Conservation (phyloP, 2,888 invertebrate species). For the Syrista parreyssii region DNA sequence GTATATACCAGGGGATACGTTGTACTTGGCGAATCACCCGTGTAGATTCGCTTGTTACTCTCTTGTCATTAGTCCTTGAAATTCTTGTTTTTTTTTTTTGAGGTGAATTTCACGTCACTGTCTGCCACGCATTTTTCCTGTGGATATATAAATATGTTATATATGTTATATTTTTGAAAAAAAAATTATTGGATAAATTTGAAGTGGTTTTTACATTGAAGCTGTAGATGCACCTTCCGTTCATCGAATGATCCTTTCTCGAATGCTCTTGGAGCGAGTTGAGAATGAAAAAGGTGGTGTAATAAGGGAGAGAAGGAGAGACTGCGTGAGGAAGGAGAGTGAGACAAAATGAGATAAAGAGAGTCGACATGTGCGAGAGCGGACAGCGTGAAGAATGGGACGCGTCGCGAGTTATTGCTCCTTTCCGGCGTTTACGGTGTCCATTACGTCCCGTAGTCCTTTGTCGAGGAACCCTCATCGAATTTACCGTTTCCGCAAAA, state of each 20-base stretch:
- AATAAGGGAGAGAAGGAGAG: not conserved
- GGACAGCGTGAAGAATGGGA: constrained; percentile 42
- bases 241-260: not conserved
- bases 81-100: not conserved
- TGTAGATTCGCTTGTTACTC: not conserved
- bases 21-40: not conserved
- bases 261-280: not conserved
- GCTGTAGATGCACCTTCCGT: not conserved
- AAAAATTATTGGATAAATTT: not conserved
- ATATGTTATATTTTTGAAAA: not conserved
- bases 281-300: not conserved
- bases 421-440: constrained; percentile 58
- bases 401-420: constrained; percentile 53
- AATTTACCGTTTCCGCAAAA: not conserved
- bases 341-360: not conserved
- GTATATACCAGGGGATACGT: constrained; percentile 41
- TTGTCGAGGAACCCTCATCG: constrained; percentile 21
- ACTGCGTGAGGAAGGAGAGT: not conserved
- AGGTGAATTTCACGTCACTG: not conserved
- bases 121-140: not conserved
- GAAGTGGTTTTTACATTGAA: not conserved
- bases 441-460: constrained; percentile 47
- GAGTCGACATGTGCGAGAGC: constrained; percentile 37
- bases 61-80: not conserved
- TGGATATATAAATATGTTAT: not conserved